Evolutionary conservation across 2,888 invertebrate genomes (phyloP).

Genomic region (Tenodera sinensis): DNA sequence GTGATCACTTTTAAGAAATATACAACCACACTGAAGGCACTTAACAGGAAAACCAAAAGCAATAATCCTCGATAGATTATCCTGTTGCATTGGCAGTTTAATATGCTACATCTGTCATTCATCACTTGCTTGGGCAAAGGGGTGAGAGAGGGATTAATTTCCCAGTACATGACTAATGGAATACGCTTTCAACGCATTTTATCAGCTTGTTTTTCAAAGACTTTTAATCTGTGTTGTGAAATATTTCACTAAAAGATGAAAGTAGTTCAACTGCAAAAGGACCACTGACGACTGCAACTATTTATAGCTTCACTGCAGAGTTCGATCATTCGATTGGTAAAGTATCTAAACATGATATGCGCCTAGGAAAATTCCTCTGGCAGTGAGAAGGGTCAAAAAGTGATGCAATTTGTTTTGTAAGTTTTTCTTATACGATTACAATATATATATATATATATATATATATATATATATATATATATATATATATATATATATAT

Average conservation of each 20-base stretch:
- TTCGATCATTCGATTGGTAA: no score
- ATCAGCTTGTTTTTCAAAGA: background rate
- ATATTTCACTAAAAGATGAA: background rate
- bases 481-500: no score
- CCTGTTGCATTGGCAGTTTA: background rate
- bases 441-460: no score
- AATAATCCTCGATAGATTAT: background rate
- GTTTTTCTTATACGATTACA: no score
- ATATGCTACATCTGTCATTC: background rate
- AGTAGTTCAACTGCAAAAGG: background rate
- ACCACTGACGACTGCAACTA: background rate
- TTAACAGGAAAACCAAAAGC: background rate
- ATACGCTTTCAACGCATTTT: background rate
- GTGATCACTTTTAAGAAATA: no score
- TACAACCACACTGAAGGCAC: background rate
- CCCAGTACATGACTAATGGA: background rate
- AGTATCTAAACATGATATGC: no score
- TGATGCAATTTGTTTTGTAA: no score
- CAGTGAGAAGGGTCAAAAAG: no score
- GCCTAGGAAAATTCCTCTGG: no score
- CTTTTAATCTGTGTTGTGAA: background rate
- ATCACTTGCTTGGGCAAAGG: background rate
- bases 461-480: no score
- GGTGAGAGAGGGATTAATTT: background rate
- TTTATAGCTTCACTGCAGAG: no score